Percentiles rank a stretch among this genome's conserved stretches.
Evolutionary conservation across 1,140 invertebrate genomes (phyloP).

Genomic region (Apis mellifera): Amel_HAv3.1 CM009942.2:8624001-8624500

Average conservation of each 20-base stretch:
- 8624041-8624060: conserved; percentile 26
- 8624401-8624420: neutral
- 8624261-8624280: neutral
- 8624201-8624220: neutral
- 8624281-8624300: neutral
- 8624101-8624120: neutral
- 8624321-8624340: neutral
- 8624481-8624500: conserved; percentile 89
- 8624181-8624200: neutral
- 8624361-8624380: too few species aligned
- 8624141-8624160: neutral
- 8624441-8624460: conserved; percentile 87
- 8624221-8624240: conserved; percentile 2
- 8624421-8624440: neutral
- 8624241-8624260: neutral
- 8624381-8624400: too few species aligned
- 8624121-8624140: neutral
- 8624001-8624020: conserved; percentile 2
- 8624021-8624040: conserved; percentile 49
- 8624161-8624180: neutral
- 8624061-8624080: neutral
- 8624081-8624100: neutral
- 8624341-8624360: too few species aligned
- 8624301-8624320: neutral
- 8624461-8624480: conserved; percentile 90